phyloP scores from a whole-genome alignment of 2,113 vertebrate genomes.

The Nematolebias whitei region DNA sequence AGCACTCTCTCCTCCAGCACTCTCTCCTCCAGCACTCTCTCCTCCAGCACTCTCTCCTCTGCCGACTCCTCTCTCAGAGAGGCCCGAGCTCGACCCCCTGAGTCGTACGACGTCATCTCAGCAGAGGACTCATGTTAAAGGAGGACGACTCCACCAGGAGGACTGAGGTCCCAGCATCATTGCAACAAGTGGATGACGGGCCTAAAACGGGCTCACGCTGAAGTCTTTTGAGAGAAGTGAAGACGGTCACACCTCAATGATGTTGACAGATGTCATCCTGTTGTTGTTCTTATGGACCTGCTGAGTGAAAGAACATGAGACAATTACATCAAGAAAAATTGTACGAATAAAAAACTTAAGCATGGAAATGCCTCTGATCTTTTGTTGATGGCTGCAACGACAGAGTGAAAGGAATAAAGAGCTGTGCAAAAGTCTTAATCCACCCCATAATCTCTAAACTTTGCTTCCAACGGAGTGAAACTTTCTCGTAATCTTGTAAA shows the following conservation, averaged over 20 bases:
- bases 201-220: slow-evolving; percentile 39
- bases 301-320: slow-evolving; percentile 49
- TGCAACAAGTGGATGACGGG: slow-evolving; percentile 47
- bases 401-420: slow-evolving; percentile 11
- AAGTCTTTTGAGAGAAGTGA: slow-evolving; percentile 47
- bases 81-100: background rate
- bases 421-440: background rate
- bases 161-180: slow-evolving; percentile 53
- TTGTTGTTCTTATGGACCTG: slow-evolving; percentile 78
- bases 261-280: slow-evolving; percentile 77
- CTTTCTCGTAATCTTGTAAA: background rate
- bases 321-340: too few species aligned
- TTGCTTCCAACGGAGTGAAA: background rate
- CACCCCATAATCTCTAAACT: background rate
- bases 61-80: slow-evolving; percentile 5
- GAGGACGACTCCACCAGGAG: slow-evolving; percentile 23
- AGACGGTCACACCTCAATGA: slow-evolving; percentile 78
- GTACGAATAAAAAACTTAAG: slow-evolving; percentile 25
- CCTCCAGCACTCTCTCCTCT: slow-evolving; percentile 27
- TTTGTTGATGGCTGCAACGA: slow-evolving; percentile 17
- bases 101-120: slow-evolving; percentile 14
- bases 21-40: slow-evolving; percentile 37
- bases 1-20: slow-evolving; percentile 38
- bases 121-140: slow-evolving; percentile 16
- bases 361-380: slow-evolving; percentile 48